A percentile compares a stretch with the other conserved stretches of the same genome.
Evolutionary conservation across 2,113 vertebrate species (phyloP).

Genomic region (Ammodytes marinus): DNA sequence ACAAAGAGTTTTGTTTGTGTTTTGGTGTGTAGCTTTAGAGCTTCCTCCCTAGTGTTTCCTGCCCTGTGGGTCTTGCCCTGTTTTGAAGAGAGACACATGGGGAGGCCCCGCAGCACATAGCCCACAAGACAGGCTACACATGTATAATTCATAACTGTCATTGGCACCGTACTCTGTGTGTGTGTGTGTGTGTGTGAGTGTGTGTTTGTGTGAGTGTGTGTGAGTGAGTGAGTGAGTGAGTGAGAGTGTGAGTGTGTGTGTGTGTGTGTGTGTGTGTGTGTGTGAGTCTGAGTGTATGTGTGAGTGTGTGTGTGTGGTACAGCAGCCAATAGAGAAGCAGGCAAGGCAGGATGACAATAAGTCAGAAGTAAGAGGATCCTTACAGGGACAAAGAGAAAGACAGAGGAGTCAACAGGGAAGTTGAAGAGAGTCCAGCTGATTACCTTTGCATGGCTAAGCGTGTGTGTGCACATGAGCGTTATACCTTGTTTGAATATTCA

Average conservation of each 20-base stretch:
- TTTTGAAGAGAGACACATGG: slow-evolving; percentile 60
- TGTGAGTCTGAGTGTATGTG: too few relatives aligned
- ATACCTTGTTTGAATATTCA: slow-evolving; percentile 30
- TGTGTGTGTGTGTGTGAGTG: not conserved
- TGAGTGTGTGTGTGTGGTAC: too few relatives aligned
- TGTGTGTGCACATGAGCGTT: not conserved
- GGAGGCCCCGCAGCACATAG: slow-evolving; percentile 59
- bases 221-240: too few relatives aligned
- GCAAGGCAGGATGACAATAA: slow-evolving; percentile 29
- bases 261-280: too few relatives aligned
- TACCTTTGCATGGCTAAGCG: slow-evolving; percentile 24
- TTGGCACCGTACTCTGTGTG: slow-evolving; percentile 43
- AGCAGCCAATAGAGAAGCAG: slow-evolving; percentile 27
- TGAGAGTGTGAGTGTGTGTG: too few relatives aligned
- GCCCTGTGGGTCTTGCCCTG: slow-evolving; percentile 68
- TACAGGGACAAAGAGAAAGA: slow-evolving; percentile 32
- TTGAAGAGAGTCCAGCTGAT: not conserved
- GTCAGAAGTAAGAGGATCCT: slow-evolving; percentile 49
- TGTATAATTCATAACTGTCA: slow-evolving; percentile 77
- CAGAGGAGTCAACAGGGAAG: slow-evolving; percentile 20
- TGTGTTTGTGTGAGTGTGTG: too few relatives aligned
- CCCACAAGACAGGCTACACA: slow-evolving; percentile 64
- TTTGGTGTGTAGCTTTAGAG: slow-evolving; percentile 39
- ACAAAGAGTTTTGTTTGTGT: slow-evolving; percentile 18
- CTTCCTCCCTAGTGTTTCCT: slow-evolving; percentile 50